Conservation (phyloP, 2,113 vertebrate genomes). For the Dasyornis broadbenti region DNA sequence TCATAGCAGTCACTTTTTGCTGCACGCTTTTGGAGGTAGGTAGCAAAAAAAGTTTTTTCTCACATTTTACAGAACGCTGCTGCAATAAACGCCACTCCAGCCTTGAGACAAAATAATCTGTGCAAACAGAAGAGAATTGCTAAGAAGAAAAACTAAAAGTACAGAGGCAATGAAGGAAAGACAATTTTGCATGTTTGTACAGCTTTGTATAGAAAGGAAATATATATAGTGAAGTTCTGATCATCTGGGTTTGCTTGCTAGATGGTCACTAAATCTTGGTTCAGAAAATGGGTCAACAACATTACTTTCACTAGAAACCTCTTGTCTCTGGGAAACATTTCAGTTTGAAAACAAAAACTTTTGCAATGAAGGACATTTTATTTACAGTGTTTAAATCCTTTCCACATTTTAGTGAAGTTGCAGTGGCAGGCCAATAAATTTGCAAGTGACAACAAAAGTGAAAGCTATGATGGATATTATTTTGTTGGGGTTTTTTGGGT, state of each 20-base stretch:
- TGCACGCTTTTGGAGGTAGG: accelerated
- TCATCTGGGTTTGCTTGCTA: not conserved
- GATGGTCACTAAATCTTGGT: not conserved
- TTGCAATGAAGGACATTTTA: not conserved
- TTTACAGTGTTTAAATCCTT: not conserved
- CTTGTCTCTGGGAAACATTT: not conserved
- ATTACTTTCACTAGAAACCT: not conserved
- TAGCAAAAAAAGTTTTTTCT: not conserved
- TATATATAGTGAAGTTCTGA: not conserved
- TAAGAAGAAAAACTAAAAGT: not conserved
- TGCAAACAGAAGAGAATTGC: not conserved
- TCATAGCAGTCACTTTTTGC: not conserved
- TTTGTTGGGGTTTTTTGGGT: not conserved
- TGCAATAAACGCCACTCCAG: not conserved
- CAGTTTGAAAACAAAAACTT: not conserved
- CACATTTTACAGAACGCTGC: not conserved
- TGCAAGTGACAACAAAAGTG: not conserved
- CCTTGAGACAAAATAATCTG: not conserved
- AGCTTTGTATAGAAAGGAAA: not conserved
- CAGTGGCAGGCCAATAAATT: not conserved
- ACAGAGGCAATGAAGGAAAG: not conserved
- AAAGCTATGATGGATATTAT: not conserved
- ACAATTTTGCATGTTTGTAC: not conserved
- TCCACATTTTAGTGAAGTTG: not conserved
- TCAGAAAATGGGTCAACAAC: not conserved